Conservation (phyloP, 2,888 invertebrate species). For the Yponomeuta plumbellus region DNA sequence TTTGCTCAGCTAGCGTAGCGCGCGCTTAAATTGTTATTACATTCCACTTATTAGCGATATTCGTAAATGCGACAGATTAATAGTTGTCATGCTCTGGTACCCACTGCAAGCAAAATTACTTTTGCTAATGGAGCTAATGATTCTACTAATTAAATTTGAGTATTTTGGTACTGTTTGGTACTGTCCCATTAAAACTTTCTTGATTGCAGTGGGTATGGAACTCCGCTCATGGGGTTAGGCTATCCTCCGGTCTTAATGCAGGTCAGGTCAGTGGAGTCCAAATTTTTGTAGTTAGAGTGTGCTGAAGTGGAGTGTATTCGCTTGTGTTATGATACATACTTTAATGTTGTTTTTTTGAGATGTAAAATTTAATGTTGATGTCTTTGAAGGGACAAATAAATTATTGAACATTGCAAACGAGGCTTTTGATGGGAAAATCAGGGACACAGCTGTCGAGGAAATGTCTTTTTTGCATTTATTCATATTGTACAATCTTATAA, state of each 20-base stretch:
- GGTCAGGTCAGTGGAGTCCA: not conserved
- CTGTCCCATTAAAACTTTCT: not conserved
- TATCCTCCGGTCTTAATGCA: not conserved
- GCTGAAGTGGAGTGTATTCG: not conserved
- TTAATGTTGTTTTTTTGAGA: not conserved
- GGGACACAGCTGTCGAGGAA: constrained; percentile 53
- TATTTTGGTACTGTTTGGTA: not conserved
- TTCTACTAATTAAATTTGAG: too few relatives aligned
- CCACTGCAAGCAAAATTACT: too few relatives aligned
- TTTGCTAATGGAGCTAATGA: too few relatives aligned
- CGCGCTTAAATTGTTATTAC: too few relatives aligned
- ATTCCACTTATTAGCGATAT: too few relatives aligned
- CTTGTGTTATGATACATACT: not conserved
- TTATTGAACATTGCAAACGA: not conserved
- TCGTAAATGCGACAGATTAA: too few relatives aligned
- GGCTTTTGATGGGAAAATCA: constrained; percentile 13
- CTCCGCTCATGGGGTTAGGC: not conserved
- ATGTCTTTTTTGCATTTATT: constrained; percentile 77
- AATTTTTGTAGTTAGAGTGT: not conserved
- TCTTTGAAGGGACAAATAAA: not conserved
- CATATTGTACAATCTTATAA: constrained; percentile 77
- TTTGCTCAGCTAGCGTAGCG: too few relatives aligned
- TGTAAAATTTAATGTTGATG: not conserved
- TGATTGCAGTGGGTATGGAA: not conserved
- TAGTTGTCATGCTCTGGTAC: too few relatives aligned